These are phyloP conservation scores for Oligia strigilis DNA, from an alignment of 2,888 invertebrate species.

Conservation along the genomic window DNA sequence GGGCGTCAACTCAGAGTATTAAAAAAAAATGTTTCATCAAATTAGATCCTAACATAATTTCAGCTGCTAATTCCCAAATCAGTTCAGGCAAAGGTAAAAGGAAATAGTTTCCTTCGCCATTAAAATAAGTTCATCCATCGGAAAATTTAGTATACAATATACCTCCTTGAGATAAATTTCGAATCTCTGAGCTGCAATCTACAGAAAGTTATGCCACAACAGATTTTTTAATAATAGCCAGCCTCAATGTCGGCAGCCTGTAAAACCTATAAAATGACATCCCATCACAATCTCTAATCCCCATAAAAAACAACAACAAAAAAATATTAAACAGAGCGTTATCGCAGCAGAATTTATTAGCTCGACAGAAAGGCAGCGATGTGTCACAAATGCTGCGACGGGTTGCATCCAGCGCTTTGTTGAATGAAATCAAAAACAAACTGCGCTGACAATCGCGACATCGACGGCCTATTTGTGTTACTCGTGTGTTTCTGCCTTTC, in stretches of 20 bases:
- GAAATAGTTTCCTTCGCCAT: not conserved
- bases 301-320: not conserved
- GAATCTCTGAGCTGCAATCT: no score
- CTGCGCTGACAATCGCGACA: conserved; percentile 73
- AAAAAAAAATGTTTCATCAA: not conserved
- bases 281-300: not conserved
- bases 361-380: conserved; percentile 72
- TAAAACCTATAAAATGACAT: not conserved
- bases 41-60: not conserved
- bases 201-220: not conserved
- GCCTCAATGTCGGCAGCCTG: not conserved
- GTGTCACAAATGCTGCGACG: conserved; percentile 81
- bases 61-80: not conserved
- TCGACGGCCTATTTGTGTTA: conserved; percentile 66
- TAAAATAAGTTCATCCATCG: not conserved
- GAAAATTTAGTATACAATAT: no score
- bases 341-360: conserved; percentile 65
- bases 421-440: conserved; percentile 85
- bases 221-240: not conserved
- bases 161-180: not conserved
- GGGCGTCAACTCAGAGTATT: no score
- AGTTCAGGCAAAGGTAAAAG: not conserved
- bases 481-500: conserved; percentile 48
- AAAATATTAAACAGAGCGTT: conserved; percentile 52
- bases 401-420: conserved; percentile 79